Base-by-base conservation (phyloP, 2,797 vertebrate species). In the Heliangelus exortis region DNA sequence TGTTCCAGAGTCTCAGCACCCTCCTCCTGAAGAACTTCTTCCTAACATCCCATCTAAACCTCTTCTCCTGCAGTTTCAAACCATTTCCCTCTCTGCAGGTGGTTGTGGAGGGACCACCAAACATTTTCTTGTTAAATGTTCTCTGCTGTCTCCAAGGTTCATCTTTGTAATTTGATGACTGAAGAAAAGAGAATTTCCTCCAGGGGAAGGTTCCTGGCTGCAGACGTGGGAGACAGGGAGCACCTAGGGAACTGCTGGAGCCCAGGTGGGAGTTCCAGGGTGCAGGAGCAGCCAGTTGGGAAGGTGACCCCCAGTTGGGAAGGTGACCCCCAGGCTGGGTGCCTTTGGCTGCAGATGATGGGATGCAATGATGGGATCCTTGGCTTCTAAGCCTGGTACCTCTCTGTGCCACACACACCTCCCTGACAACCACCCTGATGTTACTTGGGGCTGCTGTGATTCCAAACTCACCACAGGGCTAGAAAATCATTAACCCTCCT, bases 401-500 rank as follows among this genome's bases (percentile, higher is more conserved):
- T 91, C 93, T 66, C 58, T 0, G 0, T 51, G 58, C 55, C 51
- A 23, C 50, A 50, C 26, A 67, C 1, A 15, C 50, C 67, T 90
- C 84, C 59, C 59, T 86, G 80, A 91, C 79, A 93, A 84, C 66
- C 72, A 58, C 57, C 8, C 1, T 33, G 26, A 50, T 34, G 22
- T 61, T 55, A 53, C 31, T 66, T 84, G 82, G 90, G 53, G 67
- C 59, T 93, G 57, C 47, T 76, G 50, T 34, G 58, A 71, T 66
- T 93, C 67, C 45, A 71, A 53, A 57, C 86, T 79, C 91, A 78
- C 71, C 4, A 47, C 31, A 59, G 41, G 21, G 76, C 17, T 87
- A 23, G 81, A 82, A 89, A 93, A 95, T 81, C 67, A 84, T 71
- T 94, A 94, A 95, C 66, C 21, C 10, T 78, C 71, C 54, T 65